These are phyloP conservation scores for Trachelus stipa DNA, from an alignment of 2,888 invertebrate genomes.

Conservation along the genomic window DNA sequence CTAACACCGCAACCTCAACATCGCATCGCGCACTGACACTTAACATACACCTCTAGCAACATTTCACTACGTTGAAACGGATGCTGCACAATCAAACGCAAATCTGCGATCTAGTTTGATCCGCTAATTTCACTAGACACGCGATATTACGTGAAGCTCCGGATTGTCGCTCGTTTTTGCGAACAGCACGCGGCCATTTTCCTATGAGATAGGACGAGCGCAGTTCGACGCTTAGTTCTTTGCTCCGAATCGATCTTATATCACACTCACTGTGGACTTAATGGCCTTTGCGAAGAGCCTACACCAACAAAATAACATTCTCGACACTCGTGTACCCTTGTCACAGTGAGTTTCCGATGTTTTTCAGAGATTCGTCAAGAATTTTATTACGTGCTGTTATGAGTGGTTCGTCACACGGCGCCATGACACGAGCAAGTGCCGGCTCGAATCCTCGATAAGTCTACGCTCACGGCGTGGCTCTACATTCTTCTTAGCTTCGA, in stretches of 20 bases:
- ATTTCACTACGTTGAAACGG: not conserved
- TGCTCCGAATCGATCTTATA: not conserved
- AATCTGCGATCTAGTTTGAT: not conserved
- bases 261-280: not conserved
- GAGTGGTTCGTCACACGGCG: constrained; percentile 38
- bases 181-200: constrained; percentile 47
- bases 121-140: not conserved
- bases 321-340: not conserved
- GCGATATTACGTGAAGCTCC: constrained; percentile 17
- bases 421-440: constrained; percentile 32
- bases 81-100: not conserved
- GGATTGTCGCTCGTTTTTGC: constrained; percentile 16
- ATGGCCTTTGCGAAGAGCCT: not conserved
- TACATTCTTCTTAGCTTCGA: not conserved
- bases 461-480: not conserved
- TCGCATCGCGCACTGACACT: not conserved
- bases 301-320: not conserved
- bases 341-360: not conserved
- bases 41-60: not conserved
- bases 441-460: not conserved
- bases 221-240: constrained; percentile 13
- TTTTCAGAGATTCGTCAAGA: not conserved
- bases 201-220: constrained; percentile 29
- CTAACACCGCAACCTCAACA: not conserved
- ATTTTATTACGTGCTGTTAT: constrained; percentile 25